Evolutionary conservation across 1,140 invertebrate species (phyloP), one percentile per base, ranked within the genome.

Genomic region (Campoletis sonorensis): DNA sequence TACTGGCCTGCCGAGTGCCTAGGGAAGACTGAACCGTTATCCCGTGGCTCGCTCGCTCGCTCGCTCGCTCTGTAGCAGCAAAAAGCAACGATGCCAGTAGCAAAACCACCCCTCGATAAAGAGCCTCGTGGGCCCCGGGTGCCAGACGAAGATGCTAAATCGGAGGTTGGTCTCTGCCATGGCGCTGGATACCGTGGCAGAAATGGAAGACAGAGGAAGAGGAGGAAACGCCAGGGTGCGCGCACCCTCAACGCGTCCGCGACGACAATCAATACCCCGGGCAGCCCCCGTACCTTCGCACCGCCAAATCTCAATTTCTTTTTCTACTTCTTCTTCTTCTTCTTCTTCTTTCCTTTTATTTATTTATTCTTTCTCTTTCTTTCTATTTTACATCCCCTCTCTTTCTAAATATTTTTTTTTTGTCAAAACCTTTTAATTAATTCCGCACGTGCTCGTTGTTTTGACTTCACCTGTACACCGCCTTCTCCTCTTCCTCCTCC

Each of bases 221-320:
- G 61, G 76, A 78, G 76, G 33, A 64, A 78, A 78, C n/a, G 58
- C 54, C 76, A 78, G 76, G 58, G 54, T 61, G 87, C 89, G 89
- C 89, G 87, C 87, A 85, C 88, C 86, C 87, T 87, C 86, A 84
- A 68, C 82, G 84, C 70, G 27, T 81, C 27, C 49, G 68, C 27
- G 78, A 85, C 87, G 88, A 89, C 89, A 91, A 91, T 91, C 90
- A 91, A 91, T 91, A 91, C 89, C 82, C 84, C 86, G 81, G 76
- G 85, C 87, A 89, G 85, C 86, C 81, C 85, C 87, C 23, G 40
- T 88, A 87, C 87, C 87, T 89, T 89, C 85, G 84, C n/a, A n/a
- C 87, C 88, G 88, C 87, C 84, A 90, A 90, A 89, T 90, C 86
- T 88, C 86, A 84, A 89, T 89, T 89, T 87, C 76, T 79, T 67